Evolutionary conservation across 2,113 vertebrate genomes (phyloP), one percentile per base, ranked within the genome.

Genomic region (Festucalex cinctus): DNA sequence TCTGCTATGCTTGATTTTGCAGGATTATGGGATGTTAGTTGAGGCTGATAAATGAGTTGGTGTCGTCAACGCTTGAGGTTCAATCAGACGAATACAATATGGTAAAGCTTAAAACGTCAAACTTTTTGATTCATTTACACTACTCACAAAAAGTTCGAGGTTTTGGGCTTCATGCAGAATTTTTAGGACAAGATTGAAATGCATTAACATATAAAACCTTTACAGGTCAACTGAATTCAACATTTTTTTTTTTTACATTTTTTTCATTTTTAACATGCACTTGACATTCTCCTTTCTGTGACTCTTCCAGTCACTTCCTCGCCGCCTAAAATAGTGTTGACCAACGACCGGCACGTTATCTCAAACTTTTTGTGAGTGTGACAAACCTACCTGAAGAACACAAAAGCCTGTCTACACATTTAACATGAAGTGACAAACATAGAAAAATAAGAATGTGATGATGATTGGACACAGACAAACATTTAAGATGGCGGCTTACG

Each of bases 381-480:
- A 2, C 8, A 19, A 20, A 20, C 48, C 48, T 49, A 49, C 48
- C 48, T 9, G 48, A 49, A 51, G n/a, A 51, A 51, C 46, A 22
- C 48, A 51, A 20, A 51, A 51, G 48, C 48, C 48, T 51, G 20
- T 9, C 48, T 51, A 51, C 48, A 9, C 48, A 10, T 10, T 22
- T 9, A 51, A 51, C 48, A 22, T 22, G 2, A 51, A 22, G 58
- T 10, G 5, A 41, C 39, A 44, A 56, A 66, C 9, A 12, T 16
- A 35, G n/a, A n/a, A n/a, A 44, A 13, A 64, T 51, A 10, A 37
- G 9, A 9, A 39, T 7, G 37, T 68, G 60, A 17, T 68, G 60
- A 17, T n/a, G 37, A 71, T 80, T 69, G 36, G 36, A 74, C 28
- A 68, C 53, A 65, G 73, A 71, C 2, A 48, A 41, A 71, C 49